A percentile compares a stretch with the other conserved stretches of the same genome.
These are phyloP conservation scores for Tryphoninae sp. DNA, from an alignment of 2,888 invertebrate species.

Conservation along the genomic window DNA sequence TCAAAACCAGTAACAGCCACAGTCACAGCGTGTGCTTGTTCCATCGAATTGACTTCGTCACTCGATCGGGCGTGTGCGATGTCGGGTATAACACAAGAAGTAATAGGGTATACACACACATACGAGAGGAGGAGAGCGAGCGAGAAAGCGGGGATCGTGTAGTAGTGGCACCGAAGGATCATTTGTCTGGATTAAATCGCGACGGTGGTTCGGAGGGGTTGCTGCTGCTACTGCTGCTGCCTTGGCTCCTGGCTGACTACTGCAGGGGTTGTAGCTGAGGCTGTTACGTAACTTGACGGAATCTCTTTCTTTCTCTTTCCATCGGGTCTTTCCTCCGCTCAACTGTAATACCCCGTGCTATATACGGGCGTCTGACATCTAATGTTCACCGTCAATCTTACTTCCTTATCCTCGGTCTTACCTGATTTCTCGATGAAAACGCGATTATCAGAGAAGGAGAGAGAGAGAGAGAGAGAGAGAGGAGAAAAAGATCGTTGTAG, in stretches of 20 bases:
- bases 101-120: constrained; percentile 13
- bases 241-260: constrained; percentile 44
- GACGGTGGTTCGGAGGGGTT: constrained; percentile 60
- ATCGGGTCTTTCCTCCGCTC: constrained; percentile 43
- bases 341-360: constrained; percentile 60
- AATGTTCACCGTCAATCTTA: constrained; percentile 55
- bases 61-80: constrained; percentile 45
- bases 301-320: constrained; percentile 52
- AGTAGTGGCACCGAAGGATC: constrained; percentile 65
- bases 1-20: constrained; percentile 22
- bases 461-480: constrained; percentile 4
- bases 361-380: constrained; percentile 53
- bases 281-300: constrained; percentile 56
- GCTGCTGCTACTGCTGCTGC: constrained; percentile 26
- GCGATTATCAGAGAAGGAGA: constrained; percentile 5
- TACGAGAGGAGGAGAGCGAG: constrained; percentile 29
- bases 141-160: constrained; percentile 22
- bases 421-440: constrained; percentile 45
- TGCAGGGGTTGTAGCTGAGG: constrained; percentile 49
- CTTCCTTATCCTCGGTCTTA: constrained; percentile 49
- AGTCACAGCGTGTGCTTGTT: constrained; percentile 41
- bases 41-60: constrained; percentile 58
- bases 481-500: background rate
- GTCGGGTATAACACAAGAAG: constrained; percentile 37
- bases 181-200: constrained; percentile 75